Base-by-base conservation (phyloP, 2,888 invertebrate genomes). In the Pristionchus mayeri region DNA sequence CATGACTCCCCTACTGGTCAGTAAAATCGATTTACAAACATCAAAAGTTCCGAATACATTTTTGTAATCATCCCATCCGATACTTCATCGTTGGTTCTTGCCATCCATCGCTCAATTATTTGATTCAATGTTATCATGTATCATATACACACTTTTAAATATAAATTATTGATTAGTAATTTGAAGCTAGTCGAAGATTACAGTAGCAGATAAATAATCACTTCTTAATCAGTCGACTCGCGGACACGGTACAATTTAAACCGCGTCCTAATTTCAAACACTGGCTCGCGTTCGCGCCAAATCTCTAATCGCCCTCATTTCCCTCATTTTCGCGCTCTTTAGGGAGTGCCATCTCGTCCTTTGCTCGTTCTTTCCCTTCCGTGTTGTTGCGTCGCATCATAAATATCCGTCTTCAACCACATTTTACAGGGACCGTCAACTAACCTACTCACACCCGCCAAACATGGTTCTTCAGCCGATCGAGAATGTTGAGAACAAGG, bases 401-500 rank as follows among this genome's bases (percentile, higher is more conserved):
- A n/a, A n/a, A n/a, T n/a, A n/a, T n/a, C 34, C 30, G 63, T 63
- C 34, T 27, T 11, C 24, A 37, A 1, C 27, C 2, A 30, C 67
- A 27, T 21, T 37, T 71, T 37, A 0, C 71, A 71, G 71, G 44
- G 3, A 40, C 40, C 44, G 24, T 24, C 71, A 37, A 71, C 71
- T 71, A 71, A 71, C 71, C 40, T 40, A 37, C 40, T 44, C 30
- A 40, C 71, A 71, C n/a, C 9, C 37, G 21, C 16, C 71, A 37
- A 71, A 71, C 40, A 78, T 78, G 76, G 76, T 78, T 50, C 76
- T 80, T 16, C 30, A 54, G 21, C 30, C 6, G 6, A 78, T 78
- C 76, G 76, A 78, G 76, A 76, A 76, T 11, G 50, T 48, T 37
- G 76, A 76, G 76, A 78, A 78, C 76, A 48, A 78, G 76, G 76